Evolutionary conservation across 2,888 invertebrate species (phyloP), one percentile per base, ranked within the genome.

Genomic region (Stenichneumon culpator): DNA sequence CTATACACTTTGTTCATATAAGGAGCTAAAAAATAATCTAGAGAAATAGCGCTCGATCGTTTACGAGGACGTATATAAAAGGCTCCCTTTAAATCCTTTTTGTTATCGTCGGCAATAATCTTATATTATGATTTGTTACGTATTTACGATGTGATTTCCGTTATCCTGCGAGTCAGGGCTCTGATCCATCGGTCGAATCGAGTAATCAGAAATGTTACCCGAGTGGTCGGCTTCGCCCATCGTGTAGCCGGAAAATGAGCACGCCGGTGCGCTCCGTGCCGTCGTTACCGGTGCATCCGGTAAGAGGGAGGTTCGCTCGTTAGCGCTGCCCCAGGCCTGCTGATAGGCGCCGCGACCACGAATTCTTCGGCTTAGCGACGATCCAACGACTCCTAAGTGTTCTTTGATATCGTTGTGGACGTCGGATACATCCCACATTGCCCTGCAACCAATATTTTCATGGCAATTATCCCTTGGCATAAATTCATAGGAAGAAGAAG

Each of bases 361-460:
- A 87, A 97, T 96, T 86, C 97, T 95, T 63, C 97, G 95, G 92
- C 97, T 97, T 87, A 97, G 95, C 19, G 97, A 96, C 90, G 97
- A 97, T 95, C 98, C 96, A 65, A 99, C 98, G 82, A 98, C 98
- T 19, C 98, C 97, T 80, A 99, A 96, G 93, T 99, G 99, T 93
- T 99, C 99, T 44, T 97, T 96, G 73, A 99, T 97, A 93, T 99
- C 99, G 86, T 97, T 96, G 88, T 97, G 97, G 57, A 99, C 98
- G 94, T 99, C 99, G 0, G 98, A 98, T n/a, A 99, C 97, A 93
- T 99, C 99, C 97, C 98, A 98, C 98, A 99, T 99, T 22, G 98
- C 97, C 81, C 94, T 94, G 78, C 3, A 89, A 90, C 11, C 25
- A 63, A 92, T 92, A 65, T 72, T 57, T 32, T 52, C 22, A 16